Conservation (phyloP, 2,888 invertebrate genomes). For the Sphinx pinastri region DNA sequence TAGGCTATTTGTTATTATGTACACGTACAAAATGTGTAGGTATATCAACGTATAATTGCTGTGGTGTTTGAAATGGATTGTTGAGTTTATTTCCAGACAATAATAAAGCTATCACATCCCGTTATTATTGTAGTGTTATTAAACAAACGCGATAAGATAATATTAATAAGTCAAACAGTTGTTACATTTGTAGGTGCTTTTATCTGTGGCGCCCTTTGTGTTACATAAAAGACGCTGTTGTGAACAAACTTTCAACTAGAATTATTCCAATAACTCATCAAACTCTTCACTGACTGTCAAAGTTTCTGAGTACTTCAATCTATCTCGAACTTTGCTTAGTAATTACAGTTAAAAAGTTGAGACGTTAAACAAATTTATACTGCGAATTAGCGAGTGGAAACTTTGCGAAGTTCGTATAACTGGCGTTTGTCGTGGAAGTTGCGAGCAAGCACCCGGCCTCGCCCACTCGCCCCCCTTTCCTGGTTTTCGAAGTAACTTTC, state of each 20-base stretch:
- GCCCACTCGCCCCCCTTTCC: conserved; percentile 58
- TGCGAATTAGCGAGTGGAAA: conserved; percentile 79
- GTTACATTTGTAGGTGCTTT: neutral
- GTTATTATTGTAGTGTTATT: neutral
- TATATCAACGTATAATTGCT: neutral
- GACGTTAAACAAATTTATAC: conserved; percentile 84
- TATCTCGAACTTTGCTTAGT: conserved; percentile 73
- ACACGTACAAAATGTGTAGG: neutral
- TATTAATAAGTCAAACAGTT: neutral
- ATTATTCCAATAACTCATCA: conserved; percentile 60
- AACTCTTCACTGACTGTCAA: conserved; percentile 59
- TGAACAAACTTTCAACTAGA: conserved; percentile 43
- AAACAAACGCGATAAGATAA: conserved; percentile 13
- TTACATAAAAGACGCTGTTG: conserved; percentile 21
- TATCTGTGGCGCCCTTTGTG: conserved; percentile 2
- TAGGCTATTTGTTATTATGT: neutral
- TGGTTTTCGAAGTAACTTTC: conserved; percentile 68
- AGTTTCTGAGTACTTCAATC: conserved; percentile 71
- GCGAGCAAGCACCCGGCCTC: conserved; percentile 63
- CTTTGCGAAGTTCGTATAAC: conserved; percentile 68
- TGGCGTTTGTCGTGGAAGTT: conserved; percentile 75
- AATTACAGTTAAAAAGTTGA: conserved; percentile 83
- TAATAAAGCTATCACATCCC: neutral
- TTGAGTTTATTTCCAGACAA: neutral
- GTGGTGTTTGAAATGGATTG: neutral